Conservation (phyloP, 2,113 vertebrate species). For the Alaudala cheleensis region DNA sequence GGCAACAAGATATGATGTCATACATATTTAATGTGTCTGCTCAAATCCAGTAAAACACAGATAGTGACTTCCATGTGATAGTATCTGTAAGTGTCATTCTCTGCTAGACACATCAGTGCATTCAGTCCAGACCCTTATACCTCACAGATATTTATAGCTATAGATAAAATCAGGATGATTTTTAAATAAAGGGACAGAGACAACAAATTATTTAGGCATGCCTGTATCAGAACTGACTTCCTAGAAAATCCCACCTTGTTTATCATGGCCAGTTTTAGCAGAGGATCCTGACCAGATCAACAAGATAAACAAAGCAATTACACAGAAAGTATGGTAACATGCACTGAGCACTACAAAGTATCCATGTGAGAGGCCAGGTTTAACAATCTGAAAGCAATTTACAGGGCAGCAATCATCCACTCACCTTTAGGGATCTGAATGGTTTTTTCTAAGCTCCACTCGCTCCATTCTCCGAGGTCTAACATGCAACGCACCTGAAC, state of each 20-base stretch:
- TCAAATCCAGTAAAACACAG: background rate
- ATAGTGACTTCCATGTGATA: background rate
- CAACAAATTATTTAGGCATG: background rate
- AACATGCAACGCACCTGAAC: conserved; percentile 49
- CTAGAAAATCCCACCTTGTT: background rate
- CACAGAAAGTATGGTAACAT: background rate
- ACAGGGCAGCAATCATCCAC: background rate
- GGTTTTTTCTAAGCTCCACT: conserved; percentile 13
- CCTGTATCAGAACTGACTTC: background rate
- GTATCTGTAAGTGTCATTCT: background rate
- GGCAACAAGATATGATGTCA: background rate
- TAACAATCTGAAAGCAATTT: background rate
- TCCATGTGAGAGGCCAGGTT: background rate
- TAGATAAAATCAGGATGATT: background rate
- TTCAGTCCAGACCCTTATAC: background rate
- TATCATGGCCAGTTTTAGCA: background rate
- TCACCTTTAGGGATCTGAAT: conserved; percentile 20
- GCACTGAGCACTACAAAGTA: background rate
- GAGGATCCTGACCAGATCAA: background rate
- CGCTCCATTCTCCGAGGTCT: conserved; percentile 43
- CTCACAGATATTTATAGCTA: background rate
- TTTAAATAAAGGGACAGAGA: background rate
- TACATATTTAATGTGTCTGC: background rate
- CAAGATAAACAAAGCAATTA: background rate
- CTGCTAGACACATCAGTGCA: background rate